Base-by-base conservation (phyloP, 2,888 invertebrate species). In the Blastobasis lacticolella region DNA sequence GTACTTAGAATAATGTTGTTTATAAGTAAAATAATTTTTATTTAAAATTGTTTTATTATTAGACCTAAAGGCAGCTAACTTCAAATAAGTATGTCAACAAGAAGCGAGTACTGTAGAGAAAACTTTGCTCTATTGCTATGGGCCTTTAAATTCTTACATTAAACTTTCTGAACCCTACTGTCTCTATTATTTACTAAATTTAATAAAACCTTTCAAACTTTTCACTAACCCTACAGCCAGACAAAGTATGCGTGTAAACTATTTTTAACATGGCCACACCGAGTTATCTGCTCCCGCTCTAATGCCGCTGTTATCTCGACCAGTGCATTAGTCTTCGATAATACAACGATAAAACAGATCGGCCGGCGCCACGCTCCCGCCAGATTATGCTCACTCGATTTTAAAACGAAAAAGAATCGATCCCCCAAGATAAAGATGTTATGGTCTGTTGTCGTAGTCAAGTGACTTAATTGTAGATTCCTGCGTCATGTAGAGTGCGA, bases 301-400 rank as follows among this genome's bases (percentile, higher is more conserved):
- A 83, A 83, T 83, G 82, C 71, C 75, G 66, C 69, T 59, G 69
- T 79, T 88, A 87, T 88, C 87, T 76, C 69, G 67, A 64, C 67
- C 82, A 76, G 83, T 88, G 87, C 87, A 88, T 88, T 88, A 88
- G 87, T 84, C 81, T 78, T 75, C 81, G 87, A 88, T 87, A 87
- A 86, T 73, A 75, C 75, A 66, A 71, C 78, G 87, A 87, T 88
- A 87, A 86, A 76, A 71, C 81, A 83, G 83, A 85, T 87, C 81
- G 80, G 71, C 65, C 78, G 87, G 87, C 87, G 87, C 87, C 87
- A 85, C 74, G 75, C 75, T 78, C 80, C 80, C 80, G 81, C 77
- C 78, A 73, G 82, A 85, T 85, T 81, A 77, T 78, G 77, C 74
- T 77, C 66, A 67, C 67, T 70, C 79, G 78, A 81, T 81, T 77